Conservation (phyloP, 2,888 invertebrate genomes). For the Lathronympha strigana region DNA sequence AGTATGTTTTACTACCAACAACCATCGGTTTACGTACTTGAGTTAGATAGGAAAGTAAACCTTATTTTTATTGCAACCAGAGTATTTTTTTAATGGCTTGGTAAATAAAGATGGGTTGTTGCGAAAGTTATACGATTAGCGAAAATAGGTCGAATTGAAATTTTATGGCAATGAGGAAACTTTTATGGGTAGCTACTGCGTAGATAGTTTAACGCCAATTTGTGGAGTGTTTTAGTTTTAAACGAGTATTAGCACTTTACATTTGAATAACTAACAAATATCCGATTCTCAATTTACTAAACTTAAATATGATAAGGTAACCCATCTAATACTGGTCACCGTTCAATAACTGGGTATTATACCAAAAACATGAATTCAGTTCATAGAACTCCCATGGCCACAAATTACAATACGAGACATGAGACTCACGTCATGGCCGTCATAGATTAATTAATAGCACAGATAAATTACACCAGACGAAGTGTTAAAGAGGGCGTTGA, state of each 20-base stretch:
- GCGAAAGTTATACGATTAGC: conserved; percentile 4
- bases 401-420: neutral
- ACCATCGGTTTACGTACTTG: conserved; percentile 26
- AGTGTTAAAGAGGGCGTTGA: conserved; percentile 26
- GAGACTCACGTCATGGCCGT: conserved; percentile 1
- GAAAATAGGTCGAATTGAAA: conserved; percentile 45
- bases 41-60: neutral
- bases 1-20: conserved; percentile 44
- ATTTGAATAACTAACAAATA: too few species aligned
- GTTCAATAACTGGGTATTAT: too few species aligned
- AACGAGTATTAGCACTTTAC: too few species aligned
- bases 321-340: too few species aligned
- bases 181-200: conserved; percentile 44
- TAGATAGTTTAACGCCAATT: neutral
- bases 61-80: neutral
- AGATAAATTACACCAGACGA: conserved; percentile 32
- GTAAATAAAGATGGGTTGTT: neutral
- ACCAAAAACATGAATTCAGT: too few species aligned
- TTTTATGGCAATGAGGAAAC: conserved; percentile 35
- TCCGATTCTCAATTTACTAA: too few species aligned
- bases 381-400: too few species aligned
- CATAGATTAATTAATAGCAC: conserved; percentile 34
- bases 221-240: neutral
- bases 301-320: too few species aligned
- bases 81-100: neutral